Evolutionary conservation across 2,113 vertebrate species (phyloP).

Genomic region (Mus spicilegus): DNA sequence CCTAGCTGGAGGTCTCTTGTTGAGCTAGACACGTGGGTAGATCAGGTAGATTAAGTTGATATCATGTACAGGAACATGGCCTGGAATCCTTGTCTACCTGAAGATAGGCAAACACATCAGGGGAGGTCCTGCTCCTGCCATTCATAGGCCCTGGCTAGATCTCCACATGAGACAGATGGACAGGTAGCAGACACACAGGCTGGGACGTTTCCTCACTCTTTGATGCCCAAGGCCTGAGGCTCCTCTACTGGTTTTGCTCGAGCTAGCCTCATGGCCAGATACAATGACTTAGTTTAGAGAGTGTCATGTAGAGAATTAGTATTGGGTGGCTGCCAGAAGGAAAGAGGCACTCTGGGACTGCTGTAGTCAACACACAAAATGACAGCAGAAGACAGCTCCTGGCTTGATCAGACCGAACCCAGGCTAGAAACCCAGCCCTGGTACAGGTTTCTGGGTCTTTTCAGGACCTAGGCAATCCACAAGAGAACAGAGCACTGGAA

Average conservation of each 20-base stretch:
- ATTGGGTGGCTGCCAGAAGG: background rate
- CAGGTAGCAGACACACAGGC: background rate
- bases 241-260: background rate
- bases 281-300: background rate
- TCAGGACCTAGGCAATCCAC: background rate
- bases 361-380: too few relatives aligned
- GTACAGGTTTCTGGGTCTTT: too few relatives aligned
- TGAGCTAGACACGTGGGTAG: background rate
- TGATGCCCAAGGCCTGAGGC: background rate
- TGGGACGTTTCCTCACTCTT: background rate
- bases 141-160: background rate
- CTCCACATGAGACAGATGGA: background rate
- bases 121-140: background rate
- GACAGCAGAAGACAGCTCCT: background rate
- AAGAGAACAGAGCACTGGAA: background rate
- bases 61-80: background rate
- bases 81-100: background rate
- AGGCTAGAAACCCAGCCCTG: background rate
- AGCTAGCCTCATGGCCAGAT: background rate
- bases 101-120: background rate
- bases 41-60: background rate
- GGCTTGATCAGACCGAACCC: background rate
- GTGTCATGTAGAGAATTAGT: background rate
- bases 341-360: background rate
- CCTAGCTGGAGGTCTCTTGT: background rate